Conservation (phyloP, 2,113 vertebrate genomes). For the Neomonachus schauinslandi region DNA sequence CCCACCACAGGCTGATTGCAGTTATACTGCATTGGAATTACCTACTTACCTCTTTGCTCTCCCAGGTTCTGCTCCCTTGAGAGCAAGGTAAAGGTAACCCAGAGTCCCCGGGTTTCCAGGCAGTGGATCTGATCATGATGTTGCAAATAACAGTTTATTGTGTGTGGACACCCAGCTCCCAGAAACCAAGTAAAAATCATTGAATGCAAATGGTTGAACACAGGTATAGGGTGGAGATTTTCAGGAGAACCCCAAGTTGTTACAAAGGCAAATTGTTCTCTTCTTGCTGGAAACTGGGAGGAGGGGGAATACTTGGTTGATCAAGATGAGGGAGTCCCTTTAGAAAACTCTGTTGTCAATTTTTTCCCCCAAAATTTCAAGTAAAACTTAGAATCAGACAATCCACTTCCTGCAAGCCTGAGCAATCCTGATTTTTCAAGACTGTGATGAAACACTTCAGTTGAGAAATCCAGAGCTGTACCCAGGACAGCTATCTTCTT, state of each 20-base stretch:
- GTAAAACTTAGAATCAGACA: not conserved
- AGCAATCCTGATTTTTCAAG: not conserved
- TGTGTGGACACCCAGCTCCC: not conserved
- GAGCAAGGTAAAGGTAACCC: not conserved
- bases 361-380: not conserved
- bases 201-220: not conserved
- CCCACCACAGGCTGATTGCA: not conserved
- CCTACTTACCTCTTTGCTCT: not conserved
- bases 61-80: not conserved
- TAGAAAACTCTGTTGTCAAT: slow-evolving; percentile 9
- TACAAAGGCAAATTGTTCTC: not conserved
- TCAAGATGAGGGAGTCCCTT: not conserved
- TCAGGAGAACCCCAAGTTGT: not conserved
- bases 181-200: not conserved
- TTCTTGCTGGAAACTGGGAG: not conserved
- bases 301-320: not conserved
- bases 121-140: not conserved
- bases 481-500: not conserved
- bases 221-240: not conserved
- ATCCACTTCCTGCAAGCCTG: not conserved
- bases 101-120: not conserved
- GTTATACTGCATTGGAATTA: not conserved
- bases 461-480: not conserved
- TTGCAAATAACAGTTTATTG: not conserved
- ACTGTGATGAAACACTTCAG: not conserved